phyloP scores from a whole-genome alignment of 2,888 invertebrate genomes.

The Amphipyra tragopoginis region DNA sequence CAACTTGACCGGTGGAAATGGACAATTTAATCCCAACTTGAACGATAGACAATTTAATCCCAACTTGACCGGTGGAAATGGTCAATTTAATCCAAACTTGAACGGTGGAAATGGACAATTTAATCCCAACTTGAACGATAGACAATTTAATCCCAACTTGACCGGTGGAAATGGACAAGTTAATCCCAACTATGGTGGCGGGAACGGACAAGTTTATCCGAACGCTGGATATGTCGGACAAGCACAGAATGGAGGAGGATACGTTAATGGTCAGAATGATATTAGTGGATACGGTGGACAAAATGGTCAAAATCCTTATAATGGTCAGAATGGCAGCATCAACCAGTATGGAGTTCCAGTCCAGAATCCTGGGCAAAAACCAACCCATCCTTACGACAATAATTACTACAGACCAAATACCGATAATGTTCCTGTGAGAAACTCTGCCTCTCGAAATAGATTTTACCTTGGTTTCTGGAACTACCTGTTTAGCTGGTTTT shows the following conservation, averaged over 20 bases:
- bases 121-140: too few species aligned
- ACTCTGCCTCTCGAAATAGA: conserved; percentile 17
- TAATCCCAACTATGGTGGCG: conserved; percentile 2
- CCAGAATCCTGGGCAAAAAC: conserved; percentile 24
- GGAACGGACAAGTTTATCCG: conserved; percentile 5
- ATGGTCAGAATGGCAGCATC: conserved; percentile 1
- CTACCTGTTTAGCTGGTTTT: background rate
- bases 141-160: conserved; percentile 2
- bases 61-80: background rate
- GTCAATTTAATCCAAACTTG: conserved; percentile 7
- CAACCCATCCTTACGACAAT: conserved; percentile 12
- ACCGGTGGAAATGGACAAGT: conserved; percentile 4
- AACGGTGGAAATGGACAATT: background rate
- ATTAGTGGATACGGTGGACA: background rate
- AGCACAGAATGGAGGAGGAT: conserved; percentile 9
- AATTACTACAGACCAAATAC: background rate
- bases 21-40: conserved; percentile 8
- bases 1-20: background rate
- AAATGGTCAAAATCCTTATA: background rate
- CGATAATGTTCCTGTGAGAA: conserved; percentile 11
- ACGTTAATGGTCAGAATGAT: background rate
- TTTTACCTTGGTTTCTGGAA: background rate
- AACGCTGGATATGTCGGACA: background rate
- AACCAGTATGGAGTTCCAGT: background rate
- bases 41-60: conserved; percentile 3